Evolutionary conservation across 1,140 invertebrate species (phyloP).

Genomic region (Drosophila insularis): DNA sequence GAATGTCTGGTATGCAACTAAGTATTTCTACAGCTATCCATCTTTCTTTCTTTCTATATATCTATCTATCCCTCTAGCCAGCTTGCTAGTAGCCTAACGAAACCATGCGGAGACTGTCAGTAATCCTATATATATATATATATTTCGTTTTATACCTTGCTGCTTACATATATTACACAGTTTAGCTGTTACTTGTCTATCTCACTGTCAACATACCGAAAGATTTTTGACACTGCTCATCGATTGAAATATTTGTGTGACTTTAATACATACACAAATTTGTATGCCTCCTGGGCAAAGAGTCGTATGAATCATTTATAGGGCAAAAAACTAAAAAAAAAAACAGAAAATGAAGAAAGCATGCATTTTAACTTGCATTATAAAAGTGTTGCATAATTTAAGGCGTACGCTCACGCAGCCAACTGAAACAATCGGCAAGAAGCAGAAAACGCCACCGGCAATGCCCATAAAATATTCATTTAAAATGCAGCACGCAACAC

Average conservation of each 20-base stretch:
- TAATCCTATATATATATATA: slow-evolving; percentile 28
- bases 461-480: slow-evolving; percentile 76
- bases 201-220: slow-evolving; percentile 30
- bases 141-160: slow-evolving; percentile 20
- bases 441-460: slow-evolving; percentile 31
- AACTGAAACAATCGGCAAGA: slow-evolving; percentile 37
- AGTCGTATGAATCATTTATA: background rate
- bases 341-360: background rate
- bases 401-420: slow-evolving; percentile 55
- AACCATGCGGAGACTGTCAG: slow-evolving; percentile 4
- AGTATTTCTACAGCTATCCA: slow-evolving; percentile 41
- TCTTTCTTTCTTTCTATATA: slow-evolving; percentile 24
- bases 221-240: slow-evolving; percentile 35
- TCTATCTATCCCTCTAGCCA: slow-evolving; percentile 32
- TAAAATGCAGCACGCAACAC: slow-evolving; percentile 79
- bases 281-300: no score
- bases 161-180: slow-evolving; percentile 36
- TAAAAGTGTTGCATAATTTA: slow-evolving; percentile 73
- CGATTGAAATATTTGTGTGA: background rate
- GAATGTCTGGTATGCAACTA: slow-evolving; percentile 65
- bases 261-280: background rate
- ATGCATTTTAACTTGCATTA: slow-evolving; percentile 58
- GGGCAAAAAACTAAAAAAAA: background rate
- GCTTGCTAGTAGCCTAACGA: background rate
- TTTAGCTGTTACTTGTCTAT: slow-evolving; percentile 68